Percentiles rank a stretch among this genome's conserved stretches.
phyloP scores from a whole-genome alignment of 1,140 invertebrate species.

The Schlechtendalia chinensis region DNA sequence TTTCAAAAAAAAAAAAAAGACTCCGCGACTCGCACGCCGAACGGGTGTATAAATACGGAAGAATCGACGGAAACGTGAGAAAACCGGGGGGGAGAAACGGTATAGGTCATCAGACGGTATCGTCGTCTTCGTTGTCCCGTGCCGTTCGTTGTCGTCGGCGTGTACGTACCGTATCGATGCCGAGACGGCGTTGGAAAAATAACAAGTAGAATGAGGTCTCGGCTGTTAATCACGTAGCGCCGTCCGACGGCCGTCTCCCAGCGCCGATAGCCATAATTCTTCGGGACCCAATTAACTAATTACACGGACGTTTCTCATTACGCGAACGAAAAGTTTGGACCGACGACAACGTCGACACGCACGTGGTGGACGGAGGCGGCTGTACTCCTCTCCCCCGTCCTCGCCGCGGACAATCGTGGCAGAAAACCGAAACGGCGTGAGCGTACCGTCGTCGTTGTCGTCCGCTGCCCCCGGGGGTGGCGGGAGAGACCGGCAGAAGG shows the following conservation, averaged over 20 bases:
- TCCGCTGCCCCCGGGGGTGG: no score
- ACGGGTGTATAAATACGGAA: not conserved
- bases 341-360: not conserved
- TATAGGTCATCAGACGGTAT: no score
- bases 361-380: not conserved
- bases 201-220: not conserved
- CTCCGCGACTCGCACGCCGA: not conserved
- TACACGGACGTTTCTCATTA: constrained; percentile 43
- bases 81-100: not conserved
- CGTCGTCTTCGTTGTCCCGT: no score
- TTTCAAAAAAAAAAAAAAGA: constrained; percentile 3
- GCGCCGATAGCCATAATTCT: constrained; percentile 24
- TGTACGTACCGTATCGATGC: not conserved
- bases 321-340: constrained; percentile 40
- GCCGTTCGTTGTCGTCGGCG: not conserved
- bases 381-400: no score
- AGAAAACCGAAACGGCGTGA: constrained; percentile 5
- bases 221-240: not conserved
- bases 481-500: not conserved
- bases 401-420: not conserved
- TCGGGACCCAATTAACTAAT: constrained; percentile 45
- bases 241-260: not conserved
- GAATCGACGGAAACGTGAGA: no score
- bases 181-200: not conserved
- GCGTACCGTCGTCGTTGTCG: no score